These are phyloP conservation scores for Malacoctenus gilli DNA, from an alignment of 2,797 vertebrate species.

Conservation along the genomic window DNA sequence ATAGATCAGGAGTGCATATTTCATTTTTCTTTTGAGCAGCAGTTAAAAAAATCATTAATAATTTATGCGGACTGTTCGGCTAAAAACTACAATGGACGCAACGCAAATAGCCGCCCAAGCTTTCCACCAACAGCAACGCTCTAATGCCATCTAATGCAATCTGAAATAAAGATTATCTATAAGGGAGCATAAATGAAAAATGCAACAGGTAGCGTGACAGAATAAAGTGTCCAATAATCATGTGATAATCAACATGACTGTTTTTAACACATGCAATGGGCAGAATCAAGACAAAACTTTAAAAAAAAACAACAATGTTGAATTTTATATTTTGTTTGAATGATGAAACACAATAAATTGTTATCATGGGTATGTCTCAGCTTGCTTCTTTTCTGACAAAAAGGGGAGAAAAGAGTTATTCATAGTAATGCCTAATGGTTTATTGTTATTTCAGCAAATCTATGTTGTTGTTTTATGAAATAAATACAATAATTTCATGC, in stretches of 20 bases:
- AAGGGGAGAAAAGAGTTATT: too few species aligned
- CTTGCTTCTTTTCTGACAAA: too few species aligned
- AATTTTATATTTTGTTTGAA: too few species aligned
- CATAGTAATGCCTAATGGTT: too few species aligned
- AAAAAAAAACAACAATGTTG: too few species aligned
- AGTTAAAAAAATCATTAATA: conserved; percentile 84
- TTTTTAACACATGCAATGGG: too few species aligned
- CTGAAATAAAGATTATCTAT: conserved; percentile 8
- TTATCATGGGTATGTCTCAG: too few species aligned
- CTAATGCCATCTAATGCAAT: conserved; percentile 77
- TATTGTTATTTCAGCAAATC: too few species aligned
- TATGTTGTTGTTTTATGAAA: too few species aligned
- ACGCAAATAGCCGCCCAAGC: conserved; percentile 85
- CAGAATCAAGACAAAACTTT: too few species aligned
- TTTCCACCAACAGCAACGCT: conserved; percentile 55
- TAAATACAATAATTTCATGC: too few species aligned
- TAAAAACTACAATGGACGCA: conserved; percentile 86
- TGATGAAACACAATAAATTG: too few species aligned
- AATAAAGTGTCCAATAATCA: not conserved
- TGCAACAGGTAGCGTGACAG: conserved; percentile 27
- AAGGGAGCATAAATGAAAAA: conserved; percentile 50
- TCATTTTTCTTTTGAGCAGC: conserved; percentile 83
- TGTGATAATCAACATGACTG: not conserved
- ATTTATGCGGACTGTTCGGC: conserved; percentile 85
- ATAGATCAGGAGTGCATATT: conserved; percentile 61